phyloP scores from a whole-genome alignment of 2,113 vertebrate species.

The human (Homo sapiens) region GRCh38 chr2:101190501-101191000 shows the following conservation, averaged over 20 bases:
- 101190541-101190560: no score
- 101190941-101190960: not conserved
- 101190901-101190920: no score
- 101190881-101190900: not conserved
- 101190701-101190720: no score
- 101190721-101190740: not conserved
- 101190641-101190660: no score
- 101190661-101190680: no score
- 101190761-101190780: not conserved
- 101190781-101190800: not conserved
- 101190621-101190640: no score
- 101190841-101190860: not conserved
- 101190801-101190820: not conserved
- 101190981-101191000: not conserved
- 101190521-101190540: no score
- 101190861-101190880: not conserved
- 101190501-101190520: no score
- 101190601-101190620: no score
- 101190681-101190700: no score
- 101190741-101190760: not conserved
- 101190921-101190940: not conserved
- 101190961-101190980: not conserved
- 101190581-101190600: no score
- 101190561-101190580: no score
- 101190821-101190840: accelerated